Evolutionary conservation across 2,797 vertebrate genomes (phyloP), one percentile per base, ranked within the genome.

Genomic region (Sebastes minor): DNA sequence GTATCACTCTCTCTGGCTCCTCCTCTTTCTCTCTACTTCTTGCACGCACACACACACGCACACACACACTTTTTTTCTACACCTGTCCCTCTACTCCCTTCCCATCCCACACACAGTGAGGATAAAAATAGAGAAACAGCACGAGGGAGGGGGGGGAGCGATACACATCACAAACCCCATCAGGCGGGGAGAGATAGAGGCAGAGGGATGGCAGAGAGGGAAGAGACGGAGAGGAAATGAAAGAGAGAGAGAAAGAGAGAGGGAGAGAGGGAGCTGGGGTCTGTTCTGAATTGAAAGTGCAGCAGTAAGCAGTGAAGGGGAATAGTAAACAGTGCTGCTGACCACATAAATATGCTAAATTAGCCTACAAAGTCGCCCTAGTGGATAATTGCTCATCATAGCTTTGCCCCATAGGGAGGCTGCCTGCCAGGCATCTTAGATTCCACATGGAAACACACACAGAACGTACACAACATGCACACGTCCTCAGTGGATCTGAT

Each of bases 341-440:
- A 95, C 93, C 93, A 94, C 88, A 94, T 94, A 94, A 94, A 94
- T 94, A 94, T 95, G 93, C 89, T 89, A 93, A 94, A 95, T 95
- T 95, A 94, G 92, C 92, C 93, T 92, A 93, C 93, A 93, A 94
- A 94, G 92, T 91, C 86, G 91, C 91, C 93, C 93, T 92, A 91
- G 92, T 94, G 93, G 93, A 95, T 95, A 95, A 95, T 95, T 94
- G 93, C 93, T 94, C 93, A 94, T 95, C 93, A 95, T 94, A 88
- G 92, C 91, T 88, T 86, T 85, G 77, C 85, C 90, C 93, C 92
- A 80, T 65, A 74, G 93, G 94, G 93, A 93, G 85, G 74, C 82
- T 78, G 91, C 86, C 92, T 92, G 92, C 89, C 84, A 92, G 91
- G 88, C 91, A 92, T 91, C 93, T 92, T 86, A 91, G 91, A 93